phyloP scores from a whole-genome alignment of 2,888 invertebrate genomes.

The Calliphora vomitoria region DNA sequence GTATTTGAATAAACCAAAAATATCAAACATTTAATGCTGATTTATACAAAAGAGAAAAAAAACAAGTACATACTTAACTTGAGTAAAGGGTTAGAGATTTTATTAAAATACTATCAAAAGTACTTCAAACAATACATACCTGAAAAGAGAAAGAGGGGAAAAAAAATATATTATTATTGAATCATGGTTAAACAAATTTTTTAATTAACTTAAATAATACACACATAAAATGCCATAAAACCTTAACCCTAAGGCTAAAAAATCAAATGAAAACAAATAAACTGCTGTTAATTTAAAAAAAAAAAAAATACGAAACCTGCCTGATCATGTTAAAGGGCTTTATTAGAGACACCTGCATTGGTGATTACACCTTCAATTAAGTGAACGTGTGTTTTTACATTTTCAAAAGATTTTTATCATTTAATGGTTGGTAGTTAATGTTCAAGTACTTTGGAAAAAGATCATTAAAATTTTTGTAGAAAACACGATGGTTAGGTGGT shows the following conservation, averaged over 20 bases:
- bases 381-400: slow-evolving; percentile 26
- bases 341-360: slow-evolving; percentile 32
- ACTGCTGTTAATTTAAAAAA: neutral
- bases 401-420: slow-evolving; percentile 14
- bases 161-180: slow-evolving; percentile 34
- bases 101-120: neutral
- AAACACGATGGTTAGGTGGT: neutral
- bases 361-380: slow-evolving; percentile 39
- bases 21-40: slow-evolving; percentile 26
- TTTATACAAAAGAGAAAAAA: slow-evolving; percentile 1
- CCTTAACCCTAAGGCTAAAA: slow-evolving; percentile 3
- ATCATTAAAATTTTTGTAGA: neutral
- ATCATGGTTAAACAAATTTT: slow-evolving; percentile 12
- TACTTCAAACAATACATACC: slow-evolving; percentile 62
- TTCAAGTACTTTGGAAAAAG: slow-evolving; percentile 8
- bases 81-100: slow-evolving; percentile 2
- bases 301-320: slow-evolving; percentile 33
- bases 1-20: neutral
- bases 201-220: slow-evolving; percentile 38
- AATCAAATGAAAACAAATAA: slow-evolving; percentile 13
- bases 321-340: slow-evolving; percentile 40
- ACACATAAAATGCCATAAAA: neutral
- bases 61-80: slow-evolving; percentile 50
- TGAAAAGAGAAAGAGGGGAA: slow-evolving; percentile 58
- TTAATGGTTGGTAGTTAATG: slow-evolving; percentile 21